Base-by-base conservation (phyloP, 2,113 vertebrate genomes). In the Fregetta grallaria region DNA sequence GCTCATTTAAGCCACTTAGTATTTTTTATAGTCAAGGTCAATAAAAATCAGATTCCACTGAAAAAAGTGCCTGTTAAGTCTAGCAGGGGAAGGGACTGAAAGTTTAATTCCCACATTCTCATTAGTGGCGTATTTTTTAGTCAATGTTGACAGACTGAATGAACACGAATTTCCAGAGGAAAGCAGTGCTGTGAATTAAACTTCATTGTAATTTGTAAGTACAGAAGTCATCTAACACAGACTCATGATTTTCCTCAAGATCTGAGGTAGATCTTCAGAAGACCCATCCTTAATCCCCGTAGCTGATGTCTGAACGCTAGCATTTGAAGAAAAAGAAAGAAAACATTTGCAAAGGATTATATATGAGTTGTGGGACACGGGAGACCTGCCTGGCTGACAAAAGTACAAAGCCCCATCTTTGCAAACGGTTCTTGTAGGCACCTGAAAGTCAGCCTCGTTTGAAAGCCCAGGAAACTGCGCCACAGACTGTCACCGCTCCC, bases 1-100 rank as follows among this genome's bases (percentile, higher is more conserved):
- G 55, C 56, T 90, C 86, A 94, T 92, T 97, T 94, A 95, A 97
- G 96, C 86, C 91, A 90, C 81, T 97, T 93, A 82, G 83, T 97
- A 96, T 96, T 90, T 88, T 94, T 96, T 95, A 94, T 86, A 87
- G 75, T 94, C 81, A 66, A 92, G 76, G 80, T 83, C 86, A 94
- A 88, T 92, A 88, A 95, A 96, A 97, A 97, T 97, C 94, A 94
- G 83, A 88, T 96, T 95, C 65, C 58, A 66, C 0, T 1, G 27
- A 9, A 74, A 88, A 95, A 87, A 85, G 62, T 38, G 45, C 50
- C 42, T 59, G 27, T 45, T 74, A 66, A 90, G 36, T 45, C 66
- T 53, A 82, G 59, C 82, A 92, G 62, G 38, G 40, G 49, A 94
- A 92, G 38, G 59, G 67, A 56, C 66, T 81, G 59, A 75, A 92